Conservation (phyloP, 2,113 vertebrate species). For the Capreolus pygargus region DNA sequence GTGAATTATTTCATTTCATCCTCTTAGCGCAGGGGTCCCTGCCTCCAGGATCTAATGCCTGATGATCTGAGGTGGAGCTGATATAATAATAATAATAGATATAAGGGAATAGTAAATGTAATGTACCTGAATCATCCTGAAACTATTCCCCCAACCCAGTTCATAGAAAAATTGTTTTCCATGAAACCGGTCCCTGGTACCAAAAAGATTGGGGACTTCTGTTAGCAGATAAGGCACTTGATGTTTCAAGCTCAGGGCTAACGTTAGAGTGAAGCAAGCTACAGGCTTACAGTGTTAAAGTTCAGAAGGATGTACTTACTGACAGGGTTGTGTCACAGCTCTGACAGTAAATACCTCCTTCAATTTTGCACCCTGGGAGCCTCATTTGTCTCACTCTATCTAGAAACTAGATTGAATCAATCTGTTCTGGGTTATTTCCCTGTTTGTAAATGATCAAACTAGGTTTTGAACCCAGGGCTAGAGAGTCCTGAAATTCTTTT, state of each 20-base stretch:
- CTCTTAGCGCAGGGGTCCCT: background rate
- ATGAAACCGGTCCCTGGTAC: background rate
- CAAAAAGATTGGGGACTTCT: background rate
- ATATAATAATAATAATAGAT: background rate
- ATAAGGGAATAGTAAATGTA: background rate
- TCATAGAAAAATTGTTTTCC: background rate
- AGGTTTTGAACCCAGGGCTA: background rate
- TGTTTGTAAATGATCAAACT: background rate
- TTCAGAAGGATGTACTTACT: background rate
- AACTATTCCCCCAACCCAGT: background rate
- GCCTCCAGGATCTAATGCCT: background rate
- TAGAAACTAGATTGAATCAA: background rate
- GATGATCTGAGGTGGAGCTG: background rate
- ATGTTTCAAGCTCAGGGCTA: background rate
- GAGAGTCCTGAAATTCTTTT: background rate
- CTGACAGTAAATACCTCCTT: background rate
- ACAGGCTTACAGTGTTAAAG: rapidly evolving
- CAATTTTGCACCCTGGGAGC: background rate
- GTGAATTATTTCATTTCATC: background rate
- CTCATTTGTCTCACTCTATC: background rate
- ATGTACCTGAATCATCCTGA: background rate
- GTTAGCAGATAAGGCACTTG: background rate
- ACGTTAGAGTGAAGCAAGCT: background rate
- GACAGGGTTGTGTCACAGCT: background rate
- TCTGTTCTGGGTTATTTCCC: background rate